A percentile compares a stretch with the other conserved stretches of the same genome.
Conservation (phyloP, 2,797 vertebrate species). For the Mormyrus proboscirostris region DNA sequence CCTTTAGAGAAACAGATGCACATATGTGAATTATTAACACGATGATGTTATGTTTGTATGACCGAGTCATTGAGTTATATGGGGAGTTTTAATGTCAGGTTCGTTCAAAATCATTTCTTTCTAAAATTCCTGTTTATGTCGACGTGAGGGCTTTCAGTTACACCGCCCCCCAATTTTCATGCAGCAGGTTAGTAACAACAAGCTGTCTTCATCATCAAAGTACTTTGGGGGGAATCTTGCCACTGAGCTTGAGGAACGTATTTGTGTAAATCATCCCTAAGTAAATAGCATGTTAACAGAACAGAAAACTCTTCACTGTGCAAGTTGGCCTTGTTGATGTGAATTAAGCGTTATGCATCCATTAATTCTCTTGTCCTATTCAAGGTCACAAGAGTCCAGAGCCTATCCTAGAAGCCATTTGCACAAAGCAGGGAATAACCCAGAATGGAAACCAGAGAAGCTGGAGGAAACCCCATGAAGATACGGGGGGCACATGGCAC, state of each 20-base stretch:
- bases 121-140: not conserved
- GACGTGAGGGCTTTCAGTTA: not conserved
- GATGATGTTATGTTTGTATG: not conserved
- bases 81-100: not conserved
- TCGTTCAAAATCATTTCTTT: not conserved
- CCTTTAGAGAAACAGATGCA: not conserved
- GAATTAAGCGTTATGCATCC: not conserved
- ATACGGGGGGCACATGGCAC: not conserved
- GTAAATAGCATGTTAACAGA: not conserved
- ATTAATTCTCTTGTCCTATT: not conserved
- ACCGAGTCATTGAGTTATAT: not conserved
- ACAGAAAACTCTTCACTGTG: not conserved
- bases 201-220: not conserved
- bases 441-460: not conserved
- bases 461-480: not conserved
- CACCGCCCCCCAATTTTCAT: not conserved
- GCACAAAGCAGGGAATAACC: not conserved
- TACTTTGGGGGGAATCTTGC: not conserved
- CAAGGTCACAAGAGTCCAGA: not conserved
- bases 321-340: not conserved
- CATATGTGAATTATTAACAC: constrained; percentile 1
- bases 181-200: not conserved
- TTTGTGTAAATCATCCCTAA: not conserved
- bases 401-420: not conserved
- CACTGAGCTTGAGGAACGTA: not conserved